phyloP scores from a whole-genome alignment of 2,888 invertebrate genomes.

The Eristalinus sepulchralis region DNA sequence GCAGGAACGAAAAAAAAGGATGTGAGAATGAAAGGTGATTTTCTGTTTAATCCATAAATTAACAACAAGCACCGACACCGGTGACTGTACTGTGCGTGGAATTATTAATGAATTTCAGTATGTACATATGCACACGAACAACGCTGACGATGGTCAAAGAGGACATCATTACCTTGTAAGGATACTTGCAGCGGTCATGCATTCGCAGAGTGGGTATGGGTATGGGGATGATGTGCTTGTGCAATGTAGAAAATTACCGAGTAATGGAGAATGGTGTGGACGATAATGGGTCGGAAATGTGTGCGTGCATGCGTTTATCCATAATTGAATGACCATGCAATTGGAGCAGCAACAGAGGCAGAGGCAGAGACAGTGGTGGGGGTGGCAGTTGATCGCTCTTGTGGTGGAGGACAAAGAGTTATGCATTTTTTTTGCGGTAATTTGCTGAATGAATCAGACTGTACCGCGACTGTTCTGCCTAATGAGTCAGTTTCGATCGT shows the following conservation, averaged over 20 bases:
- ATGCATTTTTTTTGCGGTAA: conserved; percentile 17
- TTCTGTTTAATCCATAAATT: conserved; percentile 61
- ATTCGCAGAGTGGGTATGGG: background rate
- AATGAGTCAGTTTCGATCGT: conserved; percentile 51
- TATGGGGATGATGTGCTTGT: background rate
- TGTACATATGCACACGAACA: conserved; percentile 17
- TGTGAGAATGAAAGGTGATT: conserved; percentile 54
- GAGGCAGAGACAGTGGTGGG: background rate
- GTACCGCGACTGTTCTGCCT: background rate
- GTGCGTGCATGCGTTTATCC: conserved; percentile 65
- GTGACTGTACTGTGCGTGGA: conserved; percentile 57
- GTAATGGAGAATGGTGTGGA: conserved; percentile 55
- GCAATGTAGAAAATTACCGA: conserved; percentile 43
- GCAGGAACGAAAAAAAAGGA: conserved; percentile 8
- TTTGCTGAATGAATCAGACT: conserved; percentile 34
- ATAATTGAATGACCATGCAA: conserved; percentile 65
- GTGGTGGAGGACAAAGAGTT: background rate
- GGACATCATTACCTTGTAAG: conserved; percentile 58
- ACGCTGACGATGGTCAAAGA: conserved; percentile 2
- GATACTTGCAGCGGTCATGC: conserved; percentile 52
- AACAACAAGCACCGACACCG: conserved; percentile 59
- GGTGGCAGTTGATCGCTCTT: background rate
- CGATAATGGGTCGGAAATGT: conserved; percentile 68
- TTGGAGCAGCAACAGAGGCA: conserved; percentile 5
- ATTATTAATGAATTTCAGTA: conserved; percentile 57